These are phyloP conservation scores for Sparus aurata DNA, from an alignment of 2,797 vertebrate species.

Conservation along the genomic window DNA sequence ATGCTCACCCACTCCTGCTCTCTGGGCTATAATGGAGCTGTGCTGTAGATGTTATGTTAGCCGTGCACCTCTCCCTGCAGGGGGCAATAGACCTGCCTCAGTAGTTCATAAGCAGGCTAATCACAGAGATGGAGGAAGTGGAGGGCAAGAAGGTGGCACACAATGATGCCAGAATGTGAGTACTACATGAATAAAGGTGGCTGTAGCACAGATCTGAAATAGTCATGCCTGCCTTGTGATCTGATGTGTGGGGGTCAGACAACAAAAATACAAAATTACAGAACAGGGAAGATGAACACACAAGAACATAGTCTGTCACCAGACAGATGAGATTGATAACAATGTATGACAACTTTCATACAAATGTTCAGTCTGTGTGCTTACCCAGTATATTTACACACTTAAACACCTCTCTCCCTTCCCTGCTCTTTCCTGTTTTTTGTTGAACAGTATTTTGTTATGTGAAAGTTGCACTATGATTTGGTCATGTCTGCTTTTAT, in stretches of 20 bases:
- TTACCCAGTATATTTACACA: not conserved
- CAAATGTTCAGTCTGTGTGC: slow-evolving; percentile 4
- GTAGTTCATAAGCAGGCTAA: slow-evolving; percentile 91
- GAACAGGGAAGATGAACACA: not conserved
- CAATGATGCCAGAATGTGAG: slow-evolving; percentile 93
- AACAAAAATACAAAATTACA: not conserved
- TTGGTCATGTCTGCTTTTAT: slow-evolving; percentile 60
- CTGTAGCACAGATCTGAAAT: not conserved
- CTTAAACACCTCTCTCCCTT: not conserved
- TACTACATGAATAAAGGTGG: slow-evolving; percentile 21
- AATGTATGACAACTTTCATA: not conserved
- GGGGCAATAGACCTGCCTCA: slow-evolving; percentile 88
- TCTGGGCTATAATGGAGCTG: slow-evolving; percentile 96
- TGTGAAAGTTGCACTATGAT: slow-evolving; percentile 58
- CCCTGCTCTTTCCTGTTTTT: slow-evolving; percentile 37
- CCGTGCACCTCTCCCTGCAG: slow-evolving; percentile 93
- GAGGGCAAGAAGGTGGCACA: slow-evolving; percentile 89
- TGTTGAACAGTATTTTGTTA: slow-evolving; percentile 32
- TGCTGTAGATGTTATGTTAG: slow-evolving; percentile 95
- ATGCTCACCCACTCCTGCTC: slow-evolving; percentile 97
- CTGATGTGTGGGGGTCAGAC: not conserved
- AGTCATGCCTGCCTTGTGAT: not conserved
- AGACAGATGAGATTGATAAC: not conserved
- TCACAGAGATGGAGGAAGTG: slow-evolving; percentile 94
- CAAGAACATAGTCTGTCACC: not conserved